Percentiles rank a stretch among this genome's conserved stretches.
These are phyloP conservation scores for Muscidifurax raptorellus DNA, from an alignment of 1,140 invertebrate genomes.

Conservation along the genomic window DNA sequence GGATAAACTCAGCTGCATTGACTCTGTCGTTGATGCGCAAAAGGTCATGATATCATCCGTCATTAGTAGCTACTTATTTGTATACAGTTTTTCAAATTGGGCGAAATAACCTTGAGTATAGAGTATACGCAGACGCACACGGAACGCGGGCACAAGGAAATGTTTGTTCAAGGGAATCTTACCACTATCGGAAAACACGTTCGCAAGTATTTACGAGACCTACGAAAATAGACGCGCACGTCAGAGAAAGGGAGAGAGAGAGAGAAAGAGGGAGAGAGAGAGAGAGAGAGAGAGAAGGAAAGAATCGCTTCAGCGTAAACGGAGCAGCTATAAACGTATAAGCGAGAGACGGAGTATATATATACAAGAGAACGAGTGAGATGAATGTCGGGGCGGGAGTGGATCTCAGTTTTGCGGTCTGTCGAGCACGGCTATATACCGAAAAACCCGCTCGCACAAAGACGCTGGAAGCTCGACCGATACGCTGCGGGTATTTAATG, in stretches of 20 bases:
- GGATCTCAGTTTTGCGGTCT: background rate
- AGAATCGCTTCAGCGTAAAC: background rate
- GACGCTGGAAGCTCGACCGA: background rate
- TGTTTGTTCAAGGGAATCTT: background rate
- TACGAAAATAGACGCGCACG: background rate
- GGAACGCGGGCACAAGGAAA: background rate
- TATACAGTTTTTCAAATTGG: background rate
- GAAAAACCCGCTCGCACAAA: background rate
- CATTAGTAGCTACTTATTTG: background rate
- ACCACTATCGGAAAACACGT: too few relatives aligned
- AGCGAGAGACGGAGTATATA: too few relatives aligned
- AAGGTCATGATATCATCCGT: background rate
- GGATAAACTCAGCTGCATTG: background rate
- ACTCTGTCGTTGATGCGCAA: background rate
- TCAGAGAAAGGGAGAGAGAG: background rate
- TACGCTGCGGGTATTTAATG: slow-evolving; percentile 9
- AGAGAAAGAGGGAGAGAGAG: background rate
- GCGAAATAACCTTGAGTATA: background rate
- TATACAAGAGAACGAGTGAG: background rate
- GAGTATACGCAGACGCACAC: too few relatives aligned
- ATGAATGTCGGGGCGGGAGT: background rate
- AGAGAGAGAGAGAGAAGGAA: background rate
- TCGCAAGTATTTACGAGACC: too few relatives aligned
- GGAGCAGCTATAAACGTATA: background rate
- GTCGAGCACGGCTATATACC: background rate